Conservation (phyloP, 2,797 vertebrate species). For the Sebastes taczanowskii region DNA sequence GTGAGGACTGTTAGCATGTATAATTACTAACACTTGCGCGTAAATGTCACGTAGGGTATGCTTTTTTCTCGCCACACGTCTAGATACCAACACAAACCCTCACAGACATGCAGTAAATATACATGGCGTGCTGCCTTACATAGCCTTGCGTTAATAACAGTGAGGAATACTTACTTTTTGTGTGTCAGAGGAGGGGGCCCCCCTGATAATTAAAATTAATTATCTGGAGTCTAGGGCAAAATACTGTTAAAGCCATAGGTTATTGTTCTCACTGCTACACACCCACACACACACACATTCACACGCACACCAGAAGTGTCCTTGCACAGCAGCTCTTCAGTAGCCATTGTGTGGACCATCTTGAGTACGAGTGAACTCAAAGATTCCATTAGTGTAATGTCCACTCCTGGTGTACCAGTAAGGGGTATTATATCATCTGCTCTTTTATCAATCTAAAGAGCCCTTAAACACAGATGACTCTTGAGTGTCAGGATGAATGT, state of each 20-base stretch:
- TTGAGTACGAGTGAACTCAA: conserved; percentile 31
- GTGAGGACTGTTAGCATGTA: conserved; percentile 17
- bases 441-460: conserved; percentile 41
- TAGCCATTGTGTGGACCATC: conserved; percentile 28
- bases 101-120: background rate
- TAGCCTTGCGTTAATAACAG: conserved; percentile 58
- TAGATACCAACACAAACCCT: conserved; percentile 9
- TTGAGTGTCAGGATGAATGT: conserved; percentile 26
- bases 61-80: conserved; percentile 16
- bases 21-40: conserved; percentile 43
- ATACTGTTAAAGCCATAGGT: conserved; percentile 64
- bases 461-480: conserved; percentile 30
- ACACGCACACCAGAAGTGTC: conserved; percentile 25
- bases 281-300: conserved; percentile 3
- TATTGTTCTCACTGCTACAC: conserved; percentile 43
- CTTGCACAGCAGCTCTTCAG: conserved; percentile 32
- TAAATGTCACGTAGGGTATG: conserved; percentile 37
- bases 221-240: conserved; percentile 68
- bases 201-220: conserved; percentile 77
- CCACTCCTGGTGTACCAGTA: conserved; percentile 31
- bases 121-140: background rate
- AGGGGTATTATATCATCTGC: conserved; percentile 9
- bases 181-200: conserved; percentile 70
- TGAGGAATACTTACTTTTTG: conserved; percentile 73
- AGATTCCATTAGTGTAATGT: conserved; percentile 49